Base-by-base conservation (phyloP, 2,888 invertebrate genomes). In the Drosophila nr. fundita region DNA sequence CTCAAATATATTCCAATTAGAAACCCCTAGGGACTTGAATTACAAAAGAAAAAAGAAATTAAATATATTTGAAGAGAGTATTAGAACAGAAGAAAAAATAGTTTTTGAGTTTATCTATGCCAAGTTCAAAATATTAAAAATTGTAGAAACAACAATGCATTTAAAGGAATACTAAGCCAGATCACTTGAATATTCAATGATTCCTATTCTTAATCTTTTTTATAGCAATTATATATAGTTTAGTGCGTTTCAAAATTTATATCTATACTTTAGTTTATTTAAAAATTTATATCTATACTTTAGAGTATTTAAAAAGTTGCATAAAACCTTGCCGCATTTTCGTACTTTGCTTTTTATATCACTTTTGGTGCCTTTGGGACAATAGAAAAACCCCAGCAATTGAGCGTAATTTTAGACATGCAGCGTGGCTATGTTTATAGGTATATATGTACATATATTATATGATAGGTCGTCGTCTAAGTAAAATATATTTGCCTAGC, bases 371-470 rank as follows among this genome's bases (percentile, higher is more conserved):
- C 49, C 53, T 18, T 65, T 36, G 18, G 52, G 67, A 65, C 65
- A 65, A 72, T 64, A 59, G 63, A 53, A 62, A 62, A 34, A 29
- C 36, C 53, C 53, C 40, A 15, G 21, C 48, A 73, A 75, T 66
- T 67, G 68, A 63, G 72, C 49, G 87, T 78, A 86, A 81, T 83
- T 83, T 80, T 78, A 86, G 83, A 80, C 83, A 71, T 71, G 71
- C 72, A 67, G 59, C 11, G 58, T 34, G 55, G 53, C n/a, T 34
- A 50, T 34, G 11, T 50, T 68, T 68, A 40, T 55, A 36, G 24
- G 11, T 36, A 48, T 1, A 34, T 34, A 45, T 8, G 32, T 2
- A 29, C 27, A 61, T 74, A 49, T 45, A 45, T 15, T 24, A 45
- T 24, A 45, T 45, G 4, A 15, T 24, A 4, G 24, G 15, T 45